Evolutionary conservation across 2,113 vertebrate species (phyloP), one percentile per base, ranked within the genome.

Genomic region (Hyperoodon ampullatus): DNA sequence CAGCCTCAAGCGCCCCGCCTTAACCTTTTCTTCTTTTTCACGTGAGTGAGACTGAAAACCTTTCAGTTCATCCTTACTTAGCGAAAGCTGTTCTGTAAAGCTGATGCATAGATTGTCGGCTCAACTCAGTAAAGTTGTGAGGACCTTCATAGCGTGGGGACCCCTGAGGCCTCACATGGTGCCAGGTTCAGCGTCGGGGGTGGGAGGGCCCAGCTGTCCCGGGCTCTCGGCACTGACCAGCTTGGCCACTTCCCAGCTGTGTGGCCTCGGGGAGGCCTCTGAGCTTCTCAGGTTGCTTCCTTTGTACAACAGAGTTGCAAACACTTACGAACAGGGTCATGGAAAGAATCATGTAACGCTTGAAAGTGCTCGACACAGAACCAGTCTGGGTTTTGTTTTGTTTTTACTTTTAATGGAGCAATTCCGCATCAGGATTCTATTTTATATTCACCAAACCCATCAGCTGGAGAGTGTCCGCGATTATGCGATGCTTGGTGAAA

Each of bases 101-200:
- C 58, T 35, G 18, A 2, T 1, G 5, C 1, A 0, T 3, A 8
- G 55, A 8, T 16, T 4, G 0, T 1, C 2, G 16, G 47, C 23
- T 61, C 82, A 13, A 1, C 24, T 28, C 30, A 24, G 74, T 12
- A 39, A 47, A n/a, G 10, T 6, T 4, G 0, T 53, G 21, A 53
- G 15, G 15, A 16, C 3, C 23, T 33, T 7, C 8, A 8, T 1
- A 15, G 35, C 0, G 7, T 11, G 19, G 4, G 0, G 8, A n/a
- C 84, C 35, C 0, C 3, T 0, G 35, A 30, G 33, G 2, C 26
- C 2, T 11, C 3, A 3, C 8, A 0, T 21, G 0, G 18, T 1
- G 5, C 18, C 19, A n/a, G 50, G 53, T 4, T 24, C 35, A 0
- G 0, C 0, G 14, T 24, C 3, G 0, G 5, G 1, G 30, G 1